These are phyloP conservation scores for Acanthurus lineatus DNA, from an alignment of 2,797 vertebrate species.

Conservation along the genomic window DNA sequence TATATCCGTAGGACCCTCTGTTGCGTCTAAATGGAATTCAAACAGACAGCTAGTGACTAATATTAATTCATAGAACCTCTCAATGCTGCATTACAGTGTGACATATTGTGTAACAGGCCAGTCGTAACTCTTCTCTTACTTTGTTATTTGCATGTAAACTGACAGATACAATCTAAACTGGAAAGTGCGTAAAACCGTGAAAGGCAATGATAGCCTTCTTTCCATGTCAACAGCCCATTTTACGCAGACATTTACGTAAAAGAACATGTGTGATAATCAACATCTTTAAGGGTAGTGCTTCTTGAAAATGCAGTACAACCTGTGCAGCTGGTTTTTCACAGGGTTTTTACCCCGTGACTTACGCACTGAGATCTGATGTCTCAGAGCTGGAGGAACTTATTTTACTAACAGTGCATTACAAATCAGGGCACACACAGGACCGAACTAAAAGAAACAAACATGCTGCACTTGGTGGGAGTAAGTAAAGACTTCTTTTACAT, in stretches of 20 bases:
- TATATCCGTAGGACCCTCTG: too few species aligned
- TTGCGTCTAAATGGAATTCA: neutral
- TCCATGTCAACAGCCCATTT: conserved; percentile 3
- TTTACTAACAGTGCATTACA: neutral
- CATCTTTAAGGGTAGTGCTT: neutral
- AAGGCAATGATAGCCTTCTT: neutral
- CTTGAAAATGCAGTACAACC: conserved; percentile 55
- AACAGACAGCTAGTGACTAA: neutral
- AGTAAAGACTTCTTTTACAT: conserved; percentile 47
- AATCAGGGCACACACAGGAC: conserved; percentile 14
- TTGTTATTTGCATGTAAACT: conserved; percentile 12
- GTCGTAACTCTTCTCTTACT: neutral
- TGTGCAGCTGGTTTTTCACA: conserved; percentile 60
- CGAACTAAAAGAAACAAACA: conserved; percentile 50
- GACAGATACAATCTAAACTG: neutral
- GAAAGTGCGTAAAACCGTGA: conserved; percentile 6
- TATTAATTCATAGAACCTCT: neutral
- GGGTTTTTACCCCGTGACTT: conserved; percentile 5
- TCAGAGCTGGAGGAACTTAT: conserved; percentile 18
- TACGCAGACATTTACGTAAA: conserved; percentile 40
- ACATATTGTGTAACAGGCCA: neutral
- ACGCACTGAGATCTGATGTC: neutral
- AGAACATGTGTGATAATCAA: neutral
- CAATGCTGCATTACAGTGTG: neutral
- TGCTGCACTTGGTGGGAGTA: conserved; percentile 81